Evolutionary conservation across 2,797 vertebrate genomes (phyloP), one percentile per base, ranked within the genome.

Genomic region (Phoxinus dragarum): DNA sequence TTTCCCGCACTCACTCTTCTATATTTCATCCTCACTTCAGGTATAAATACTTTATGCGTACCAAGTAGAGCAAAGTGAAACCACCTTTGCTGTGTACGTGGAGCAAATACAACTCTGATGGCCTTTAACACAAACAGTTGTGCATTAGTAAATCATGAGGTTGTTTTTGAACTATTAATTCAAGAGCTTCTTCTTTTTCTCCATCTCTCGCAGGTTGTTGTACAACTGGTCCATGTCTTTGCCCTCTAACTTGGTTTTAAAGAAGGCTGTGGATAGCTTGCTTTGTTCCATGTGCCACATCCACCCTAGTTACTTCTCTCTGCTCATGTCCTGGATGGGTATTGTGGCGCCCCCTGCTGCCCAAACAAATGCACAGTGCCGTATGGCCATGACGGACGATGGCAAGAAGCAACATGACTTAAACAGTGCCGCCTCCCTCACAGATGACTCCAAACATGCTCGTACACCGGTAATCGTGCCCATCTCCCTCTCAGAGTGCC

Each of bases 251-350:
- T 94, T 99, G 90, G 98, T 99, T 88, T 95, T 99, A 94, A 99
- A 99, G 95, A 99, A 99, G 92, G 97, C 98, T 0, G 98, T 99
- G 89, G 98, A 99, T 91, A 99, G 98, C 92, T 94, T 99, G 75
- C 96, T 99, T 82, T 99, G 98, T 88, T 98, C 98, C 11, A 98
- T 99, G 96, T 99, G 98, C 90, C 97, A 99, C 92, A 96, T 99
- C 90, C 98, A 99, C 90, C 98, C 98, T n/a, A 97, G 94, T 91
- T 99, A 99, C 90, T 99, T 99, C 94, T 97, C 98, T 23, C 94
- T 98, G 68, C 97, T 99, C 34, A 99, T 99, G 98, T 98, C 97
- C 83, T 99, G 98, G 98, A 99, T 99, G 97, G 98, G 97, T 49
- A 96, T 99, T 38, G 96, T 95, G 8, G 95, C 96, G 3, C 94